Base-by-base conservation (phyloP, 2,888 invertebrate species). In the Apotomis capreana region DNA sequence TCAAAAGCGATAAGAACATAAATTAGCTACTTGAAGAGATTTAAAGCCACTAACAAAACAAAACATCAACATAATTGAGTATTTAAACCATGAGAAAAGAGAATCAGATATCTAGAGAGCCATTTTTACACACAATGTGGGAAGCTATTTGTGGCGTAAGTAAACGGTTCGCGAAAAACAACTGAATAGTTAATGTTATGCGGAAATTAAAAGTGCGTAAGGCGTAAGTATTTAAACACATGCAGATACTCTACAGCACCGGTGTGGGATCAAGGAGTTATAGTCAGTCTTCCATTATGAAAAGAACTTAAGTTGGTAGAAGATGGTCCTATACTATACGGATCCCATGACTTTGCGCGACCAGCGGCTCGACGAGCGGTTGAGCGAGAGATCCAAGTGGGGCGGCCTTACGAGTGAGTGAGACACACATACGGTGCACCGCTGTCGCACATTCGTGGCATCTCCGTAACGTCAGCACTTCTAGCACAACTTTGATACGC, bases 201-300 rank as follows among this genome's bases (percentile, higher is more conserved):
- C 58, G 65, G 68, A 68, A 71, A 72, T 52, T 62, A 52, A 64
- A 64, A 40, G 58, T 62, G 71, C 67, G 57, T 67, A 15, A n/a
- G 36, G 71, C 67, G 57, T 67, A 15, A n/a, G 36, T 51, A 58
- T 67, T 67, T 36, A 69, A 60, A 54, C 37, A n/a, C 52, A 60
- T 44, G 58, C 51, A 54, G 36, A 44, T 46, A n/a, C 51, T 51
- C 10, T n/a, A 40, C n/a, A 46, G 26, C 8, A 26, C 10, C 15
- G 26, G 15, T 9, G 26, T 15, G 15, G 3, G 15, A 55, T 15
- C 55, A 9, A 26, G 52, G 9, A 5, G 55, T 44, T 64, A 54
- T 55, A 12, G 26, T 44, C 64, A 8, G 6, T 64, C 9, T 64
- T 15, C 6, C 26, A 64, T 6, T 55, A 12, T 55, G 44, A 6